Evolutionary conservation across 2,888 invertebrate genomes (phyloP), one percentile per base, ranked within the genome.

Genomic region (Agrotis exclamationis): DNA sequence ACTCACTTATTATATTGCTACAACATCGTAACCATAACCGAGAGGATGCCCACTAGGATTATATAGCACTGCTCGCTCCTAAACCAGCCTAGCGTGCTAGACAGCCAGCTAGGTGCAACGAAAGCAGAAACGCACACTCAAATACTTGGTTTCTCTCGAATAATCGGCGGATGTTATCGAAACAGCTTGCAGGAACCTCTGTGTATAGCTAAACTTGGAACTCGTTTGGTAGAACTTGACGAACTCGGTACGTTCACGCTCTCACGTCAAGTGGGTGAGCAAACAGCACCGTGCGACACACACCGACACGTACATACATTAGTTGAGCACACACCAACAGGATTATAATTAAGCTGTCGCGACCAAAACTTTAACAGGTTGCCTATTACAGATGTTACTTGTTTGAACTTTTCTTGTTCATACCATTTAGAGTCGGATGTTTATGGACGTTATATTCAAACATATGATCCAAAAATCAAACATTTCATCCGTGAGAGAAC

Each of bases 291-390:
- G 74, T 59, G 68, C 62, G 75, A 89, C 89, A 9, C 18, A 53
- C 28, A 9, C 53, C 33, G 81, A 89, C 92, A 85, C 81, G 78
- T 78, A 39, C 39, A 39, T 56, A 76, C 81, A 84, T 83, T 77
- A 85, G 81, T 79, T 79, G 70, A 64, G 79, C 74, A 82, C 76
- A 85, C 85, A 85, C 82, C 80, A 88, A 88, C 90, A 76, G 86
- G 89, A 90, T 89, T 77, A 83, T 87, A 87, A 88, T 88, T 83
- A 81, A 86, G 80, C 69, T 73, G 83, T 82, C 68, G 63, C 70
- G 65, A 80, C 68, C 68, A 57, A 74, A 82, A 72, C 70, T 72
- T 80, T 75, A 68, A 74, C 79, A 81, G 81, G 79, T 84, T 82
- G 65, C 80, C 80, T 79, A 79, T 70, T 80, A 74, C 57, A 57